Evolutionary conservation across 2,113 vertebrate species (phyloP).

Genomic region (Hyperoodon ampullatus): DNA sequence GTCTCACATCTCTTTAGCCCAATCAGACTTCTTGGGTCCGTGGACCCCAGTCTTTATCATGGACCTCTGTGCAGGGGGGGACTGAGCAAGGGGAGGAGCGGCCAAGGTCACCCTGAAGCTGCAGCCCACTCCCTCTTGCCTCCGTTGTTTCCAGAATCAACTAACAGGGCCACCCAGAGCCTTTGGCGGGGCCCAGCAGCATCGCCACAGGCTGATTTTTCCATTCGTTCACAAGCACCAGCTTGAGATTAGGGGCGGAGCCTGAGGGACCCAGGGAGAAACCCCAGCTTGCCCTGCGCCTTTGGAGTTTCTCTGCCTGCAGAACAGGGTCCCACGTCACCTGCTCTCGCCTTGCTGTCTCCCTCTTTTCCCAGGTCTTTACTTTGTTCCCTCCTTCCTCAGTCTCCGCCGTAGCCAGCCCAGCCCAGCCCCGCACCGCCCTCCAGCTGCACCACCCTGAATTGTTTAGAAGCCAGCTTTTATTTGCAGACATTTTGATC

Average conservation of each 20-base stretch:
- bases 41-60: rapidly evolving
- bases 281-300: neutral
- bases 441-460: neutral
- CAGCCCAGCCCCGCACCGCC: neutral
- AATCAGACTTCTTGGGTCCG: neutral
- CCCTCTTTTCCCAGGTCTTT: neutral
- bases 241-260: neutral
- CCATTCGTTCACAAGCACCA: rapidly evolving
- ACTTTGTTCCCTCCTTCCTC: neutral
- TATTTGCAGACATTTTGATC: neutral
- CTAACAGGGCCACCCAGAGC: neutral
- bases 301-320: neutral
- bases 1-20: neutral
- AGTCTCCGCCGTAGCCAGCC: neutral
- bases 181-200: neutral
- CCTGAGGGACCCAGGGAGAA: neutral
- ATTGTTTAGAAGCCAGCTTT: neutral
- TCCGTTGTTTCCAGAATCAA: neutral
- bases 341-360: neutral
- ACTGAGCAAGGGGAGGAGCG: neutral
- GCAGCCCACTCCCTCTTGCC: no score
- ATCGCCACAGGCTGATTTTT: neutral
- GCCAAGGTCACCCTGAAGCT: neutral
- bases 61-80: neutral
- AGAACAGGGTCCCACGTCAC: neutral